Evolutionary conservation across 2,888 invertebrate genomes (phyloP).

Genomic region (Osedax fenrisi): DNA sequence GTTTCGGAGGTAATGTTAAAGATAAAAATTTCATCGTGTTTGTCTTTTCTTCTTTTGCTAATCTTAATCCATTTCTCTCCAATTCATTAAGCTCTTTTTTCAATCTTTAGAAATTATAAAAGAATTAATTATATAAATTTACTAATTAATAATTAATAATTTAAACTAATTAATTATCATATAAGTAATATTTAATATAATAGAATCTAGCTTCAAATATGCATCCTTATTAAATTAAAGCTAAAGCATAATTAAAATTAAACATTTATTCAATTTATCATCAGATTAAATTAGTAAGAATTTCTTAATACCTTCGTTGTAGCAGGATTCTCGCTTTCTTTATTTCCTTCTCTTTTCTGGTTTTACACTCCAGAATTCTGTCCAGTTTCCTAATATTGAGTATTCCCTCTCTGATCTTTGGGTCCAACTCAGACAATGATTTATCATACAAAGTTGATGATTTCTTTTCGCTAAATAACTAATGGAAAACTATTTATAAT

Average conservation of each 20-base stretch:
- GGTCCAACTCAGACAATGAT: slow-evolving; percentile 35
- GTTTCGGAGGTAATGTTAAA: slow-evolving; percentile 43
- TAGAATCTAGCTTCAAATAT: too few relatives aligned
- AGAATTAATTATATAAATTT: too few relatives aligned
- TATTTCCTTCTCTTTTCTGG: slow-evolving; percentile 44
- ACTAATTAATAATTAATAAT: too few relatives aligned
- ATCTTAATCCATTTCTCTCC: slow-evolving; percentile 37
- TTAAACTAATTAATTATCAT: too few relatives aligned
- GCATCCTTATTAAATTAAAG: too few relatives aligned
- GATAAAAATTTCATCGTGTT: slow-evolving; percentile 47
- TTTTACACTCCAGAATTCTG: slow-evolving; percentile 42
- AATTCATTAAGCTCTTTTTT: slow-evolving; percentile 38
- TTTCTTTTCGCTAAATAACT: neutral
- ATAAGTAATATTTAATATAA: too few relatives aligned
- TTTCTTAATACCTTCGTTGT: slow-evolving; percentile 44
- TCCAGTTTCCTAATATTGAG: slow-evolving; percentile 48
- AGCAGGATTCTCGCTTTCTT: slow-evolving; percentile 45
- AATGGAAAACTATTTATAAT: neutral
- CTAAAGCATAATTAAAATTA: too few relatives aligned
- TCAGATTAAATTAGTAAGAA: too few relatives aligned
- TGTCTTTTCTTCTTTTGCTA: slow-evolving; percentile 40
- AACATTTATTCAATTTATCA: too few relatives aligned
- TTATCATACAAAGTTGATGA: neutral
- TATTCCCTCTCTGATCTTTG: slow-evolving; percentile 43
- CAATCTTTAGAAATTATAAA: too few relatives aligned